phyloP scores from a whole-genome alignment of 2,888 invertebrate genomes.

The Folsomia manolachei region DNA sequence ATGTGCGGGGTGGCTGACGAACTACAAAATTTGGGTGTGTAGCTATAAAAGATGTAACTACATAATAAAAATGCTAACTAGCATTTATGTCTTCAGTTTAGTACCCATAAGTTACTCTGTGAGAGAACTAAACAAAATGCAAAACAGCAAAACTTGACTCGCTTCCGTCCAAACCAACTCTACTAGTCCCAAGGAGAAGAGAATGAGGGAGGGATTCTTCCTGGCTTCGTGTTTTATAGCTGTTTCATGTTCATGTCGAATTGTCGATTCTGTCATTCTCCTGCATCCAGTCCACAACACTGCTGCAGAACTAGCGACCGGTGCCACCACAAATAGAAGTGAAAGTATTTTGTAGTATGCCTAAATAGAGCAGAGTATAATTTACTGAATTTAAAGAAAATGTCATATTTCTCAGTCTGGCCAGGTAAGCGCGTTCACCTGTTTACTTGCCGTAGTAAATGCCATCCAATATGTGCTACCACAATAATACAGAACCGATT shows the following conservation, averaged over 20 bases:
- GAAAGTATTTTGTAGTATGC: too few relatives aligned
- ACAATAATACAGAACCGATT: background rate
- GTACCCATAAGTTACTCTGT: constrained; percentile 2
- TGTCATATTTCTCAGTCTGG: too few relatives aligned
- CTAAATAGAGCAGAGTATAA: too few relatives aligned
- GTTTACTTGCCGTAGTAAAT: too few relatives aligned
- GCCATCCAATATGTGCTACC: background rate
- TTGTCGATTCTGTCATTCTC: background rate
- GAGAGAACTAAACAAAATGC: constrained; percentile 4
- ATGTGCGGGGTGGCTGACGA: background rate
- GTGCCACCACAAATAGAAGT: too few relatives aligned
- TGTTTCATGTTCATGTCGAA: constrained; percentile 7
- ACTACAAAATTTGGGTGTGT: background rate
- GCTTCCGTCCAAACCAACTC: too few relatives aligned
- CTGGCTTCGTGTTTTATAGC: constrained; percentile 7
- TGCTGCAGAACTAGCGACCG: too few relatives aligned
- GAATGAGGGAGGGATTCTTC: background rate
- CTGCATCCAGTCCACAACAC: background rate
- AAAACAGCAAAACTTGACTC: background rate
- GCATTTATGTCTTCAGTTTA: constrained; percentile 19
- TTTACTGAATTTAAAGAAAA: too few relatives aligned
- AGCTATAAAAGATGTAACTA: constrained; percentile 5
- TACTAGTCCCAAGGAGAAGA: background rate
- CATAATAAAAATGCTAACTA: constrained; percentile 21
- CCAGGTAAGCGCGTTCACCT: too few relatives aligned